Base-by-base conservation (phyloP, 1,140 invertebrate genomes). In the Bombus difficillimus region DNA sequence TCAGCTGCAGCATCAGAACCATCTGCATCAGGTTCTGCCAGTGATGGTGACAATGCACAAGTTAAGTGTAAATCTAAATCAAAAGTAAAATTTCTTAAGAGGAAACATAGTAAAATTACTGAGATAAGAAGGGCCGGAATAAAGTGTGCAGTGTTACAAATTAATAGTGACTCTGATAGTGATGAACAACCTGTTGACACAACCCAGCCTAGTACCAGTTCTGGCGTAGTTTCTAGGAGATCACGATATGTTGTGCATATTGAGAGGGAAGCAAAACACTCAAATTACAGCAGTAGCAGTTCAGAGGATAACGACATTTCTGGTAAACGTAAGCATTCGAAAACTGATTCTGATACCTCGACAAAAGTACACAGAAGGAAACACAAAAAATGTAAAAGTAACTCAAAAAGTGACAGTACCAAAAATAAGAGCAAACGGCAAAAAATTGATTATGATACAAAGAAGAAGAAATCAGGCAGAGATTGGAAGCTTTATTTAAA, bases 131-230 rank as follows among this genome's bases (percentile, higher is more conserved):
- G 90, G 53, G 77, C 85, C 1, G 87, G 92, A 25, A 93, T 90
- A 81, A 93, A 94, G 89, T 91, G 85, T 64, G 87, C 88, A n/a
- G 85, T 91, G 69, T 76, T 90, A 68, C 93, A 91, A 66, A 86
- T 88, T 69, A 90, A 91, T 18, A 94, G 87, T 80, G 89, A 94
- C 57, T 88, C 90, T 8, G 90, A 93, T 34, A 88, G 85, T 78
- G 91, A 93, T 22, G 91, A 90, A 28, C 86, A 77, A 64, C 75
- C 83, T 10, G 73, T 92, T 41, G 94, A 95, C 53, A 88, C 92
- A 22, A 92, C 92, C n/a, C 94, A 95, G 53, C 95, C 95, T 9
- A 95, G 95, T 75, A 95, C 94, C 39, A 95, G 95, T 80, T 92
- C 93, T 12, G 94, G 94, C 2, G 64, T 95, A 9, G 91, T 92